Conservation (phyloP, 2,797 vertebrate species). For the Phalanger gymnotis region DNA sequence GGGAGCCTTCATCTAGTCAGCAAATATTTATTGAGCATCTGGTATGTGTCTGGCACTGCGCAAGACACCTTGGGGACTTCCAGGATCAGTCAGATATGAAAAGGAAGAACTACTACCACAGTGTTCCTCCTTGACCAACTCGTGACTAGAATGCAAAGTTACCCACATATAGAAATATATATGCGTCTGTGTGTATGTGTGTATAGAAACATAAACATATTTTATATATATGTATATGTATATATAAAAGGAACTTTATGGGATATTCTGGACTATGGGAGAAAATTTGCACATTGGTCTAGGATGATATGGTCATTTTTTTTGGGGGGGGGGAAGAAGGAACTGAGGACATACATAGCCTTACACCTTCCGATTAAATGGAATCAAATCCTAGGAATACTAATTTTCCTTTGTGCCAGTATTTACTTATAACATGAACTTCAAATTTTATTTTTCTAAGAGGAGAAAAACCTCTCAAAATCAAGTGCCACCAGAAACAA, state of each 20-base stretch:
- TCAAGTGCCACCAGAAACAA: conserved; percentile 53
- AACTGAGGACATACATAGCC: conserved; percentile 42
- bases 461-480: conserved; percentile 65
- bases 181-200: conserved; percentile 23
- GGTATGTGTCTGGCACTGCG: not conserved
- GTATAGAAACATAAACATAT: not conserved
- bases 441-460: conserved; percentile 73
- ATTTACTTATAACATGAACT: conserved; percentile 71
- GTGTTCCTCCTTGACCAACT: conserved; percentile 44
- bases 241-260: conserved; percentile 36
- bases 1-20: not conserved
- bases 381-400: conserved; percentile 42
- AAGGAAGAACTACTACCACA: not conserved
- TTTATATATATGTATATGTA: not conserved
- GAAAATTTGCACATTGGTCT: conserved; percentile 81
- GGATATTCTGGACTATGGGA: conserved; percentile 62
- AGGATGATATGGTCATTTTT: conserved; percentile 67
- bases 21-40: conserved; percentile 28
- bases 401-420: conserved; percentile 78
- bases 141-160: conserved; percentile 53
- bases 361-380: conserved; percentile 41
- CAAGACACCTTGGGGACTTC: not conserved
- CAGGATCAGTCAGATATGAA: conserved; percentile 21
- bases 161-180: conserved; percentile 34
- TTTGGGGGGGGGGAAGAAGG: conserved; percentile 61